phyloP scores from a whole-genome alignment of 2,888 invertebrate species.

The Conchocele bisecta region DNA sequence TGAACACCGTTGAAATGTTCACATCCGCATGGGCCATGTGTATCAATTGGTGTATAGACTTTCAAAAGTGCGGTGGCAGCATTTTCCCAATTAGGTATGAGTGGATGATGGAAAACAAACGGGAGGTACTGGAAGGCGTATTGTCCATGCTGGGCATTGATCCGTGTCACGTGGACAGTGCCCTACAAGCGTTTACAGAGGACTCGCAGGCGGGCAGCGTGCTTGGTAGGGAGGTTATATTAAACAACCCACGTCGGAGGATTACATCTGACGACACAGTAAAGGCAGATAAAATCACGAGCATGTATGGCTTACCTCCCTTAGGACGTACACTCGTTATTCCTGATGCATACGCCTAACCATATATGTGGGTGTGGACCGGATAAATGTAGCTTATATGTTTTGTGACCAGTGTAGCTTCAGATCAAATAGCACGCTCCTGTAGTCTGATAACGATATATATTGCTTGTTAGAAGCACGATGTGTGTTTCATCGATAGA shows the following conservation, averaged over 20 bases:
- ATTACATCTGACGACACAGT: background rate
- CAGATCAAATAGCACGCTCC: too few relatives aligned
- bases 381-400: too few relatives aligned
- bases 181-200: constrained; percentile 38
- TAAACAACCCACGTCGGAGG: background rate
- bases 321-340: too few relatives aligned
- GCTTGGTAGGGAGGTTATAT: constrained; percentile 5
- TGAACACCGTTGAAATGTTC: constrained; percentile 42
- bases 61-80: constrained; percentile 3
- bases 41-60: constrained; percentile 19
- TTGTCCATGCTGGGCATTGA: constrained; percentile 44
- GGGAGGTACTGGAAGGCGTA: constrained; percentile 12
- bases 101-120: constrained; percentile 39
- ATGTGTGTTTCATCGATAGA: too few relatives aligned
- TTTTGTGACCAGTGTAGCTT: too few relatives aligned
- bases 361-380: too few relatives aligned
- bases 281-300: constrained; percentile 26
- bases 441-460: too few relatives aligned
- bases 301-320: constrained; percentile 30
- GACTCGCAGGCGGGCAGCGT: constrained; percentile 45
- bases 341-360: too few relatives aligned
- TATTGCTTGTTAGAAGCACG: too few relatives aligned
- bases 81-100: constrained; percentile 48
- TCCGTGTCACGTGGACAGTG: constrained; percentile 24
- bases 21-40: constrained; percentile 44